Evolutionary conservation across 2,888 invertebrate genomes (phyloP).

Genomic region (Caenorhabditis sp.): DNA sequence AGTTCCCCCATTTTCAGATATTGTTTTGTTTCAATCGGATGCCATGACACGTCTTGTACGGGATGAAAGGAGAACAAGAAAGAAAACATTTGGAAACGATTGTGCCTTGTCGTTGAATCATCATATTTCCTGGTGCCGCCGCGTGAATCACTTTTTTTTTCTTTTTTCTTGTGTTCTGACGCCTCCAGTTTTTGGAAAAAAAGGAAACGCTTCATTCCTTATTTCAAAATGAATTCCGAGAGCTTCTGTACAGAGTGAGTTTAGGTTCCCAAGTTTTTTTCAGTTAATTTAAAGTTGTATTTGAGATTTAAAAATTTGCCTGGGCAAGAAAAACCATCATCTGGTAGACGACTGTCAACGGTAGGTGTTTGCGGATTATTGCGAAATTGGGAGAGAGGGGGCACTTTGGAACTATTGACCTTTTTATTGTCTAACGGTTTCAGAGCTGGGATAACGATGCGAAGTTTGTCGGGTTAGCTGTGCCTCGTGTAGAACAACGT

Average conservation of each 20-base stretch:
- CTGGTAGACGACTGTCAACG: constrained; percentile 48
- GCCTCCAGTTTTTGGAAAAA: constrained; percentile 30
- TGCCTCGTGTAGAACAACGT: constrained; percentile 41
- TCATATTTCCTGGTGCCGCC: constrained; percentile 37
- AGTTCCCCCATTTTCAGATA: constrained; percentile 33
- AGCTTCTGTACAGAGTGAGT: constrained; percentile 61
- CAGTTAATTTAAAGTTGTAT: no score
- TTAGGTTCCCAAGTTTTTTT: no score
- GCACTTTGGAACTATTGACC: no score
- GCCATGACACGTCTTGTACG: constrained; percentile 43
- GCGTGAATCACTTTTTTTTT: constrained; percentile 44
- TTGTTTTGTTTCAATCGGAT: constrained; percentile 40
- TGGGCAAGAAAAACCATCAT: background rate
- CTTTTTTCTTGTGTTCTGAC: constrained; percentile 20
- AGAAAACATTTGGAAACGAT: constrained; percentile 48
- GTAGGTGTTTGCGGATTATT: no score
- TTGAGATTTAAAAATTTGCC: constrained; percentile 6
- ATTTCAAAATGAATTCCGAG: constrained; percentile 43
- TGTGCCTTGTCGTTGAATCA: constrained; percentile 46
- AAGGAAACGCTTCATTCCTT: constrained; percentile 22
- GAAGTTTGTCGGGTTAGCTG: constrained; percentile 13
- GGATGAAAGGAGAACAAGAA: constrained; percentile 48
- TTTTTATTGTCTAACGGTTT: background rate
- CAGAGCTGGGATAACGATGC: constrained; percentile 61
- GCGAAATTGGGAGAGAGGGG: no score